These are phyloP conservation scores for Drosophila prolongata DNA, from an alignment of 2,888 invertebrate genomes.

Conservation along the genomic window DNA sequence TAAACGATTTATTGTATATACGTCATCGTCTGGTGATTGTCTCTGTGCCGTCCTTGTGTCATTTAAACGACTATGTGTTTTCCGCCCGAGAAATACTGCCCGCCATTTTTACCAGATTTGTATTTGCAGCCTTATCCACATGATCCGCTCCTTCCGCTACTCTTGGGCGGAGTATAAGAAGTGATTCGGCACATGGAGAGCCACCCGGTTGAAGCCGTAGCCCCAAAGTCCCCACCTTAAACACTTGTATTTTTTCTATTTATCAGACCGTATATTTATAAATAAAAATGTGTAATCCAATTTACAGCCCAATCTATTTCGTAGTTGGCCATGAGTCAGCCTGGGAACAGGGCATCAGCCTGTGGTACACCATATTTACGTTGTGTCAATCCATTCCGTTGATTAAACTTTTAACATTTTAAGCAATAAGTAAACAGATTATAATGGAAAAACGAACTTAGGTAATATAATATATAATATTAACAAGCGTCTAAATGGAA, in stretches of 20 bases:
- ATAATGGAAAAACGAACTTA: too few species aligned
- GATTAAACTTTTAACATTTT: background rate
- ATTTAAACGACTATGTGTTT: conserved; percentile 3
- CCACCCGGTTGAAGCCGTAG: conserved; percentile 23
- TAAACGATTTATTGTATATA: conserved; percentile 80
- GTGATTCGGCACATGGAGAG: conserved; percentile 45
- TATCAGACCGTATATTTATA: conserved; percentile 39
- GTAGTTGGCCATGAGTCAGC: conserved; percentile 21
- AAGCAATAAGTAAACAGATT: too few species aligned
- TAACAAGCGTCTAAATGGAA: too few species aligned
- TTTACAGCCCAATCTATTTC: conserved; percentile 44
- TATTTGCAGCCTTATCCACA: conserved; percentile 75
- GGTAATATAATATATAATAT: too few species aligned
- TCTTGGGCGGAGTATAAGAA: conserved; percentile 74
- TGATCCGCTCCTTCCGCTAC: conserved; percentile 77
- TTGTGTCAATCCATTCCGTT: background rate
- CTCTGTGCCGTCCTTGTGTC: conserved; percentile 28
- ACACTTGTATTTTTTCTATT: conserved; percentile 32
- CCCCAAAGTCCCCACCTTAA: conserved; percentile 25
- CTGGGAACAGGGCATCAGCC: conserved; percentile 7
- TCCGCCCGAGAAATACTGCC: conserved; percentile 13
- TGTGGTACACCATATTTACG: background rate
- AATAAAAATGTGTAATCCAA: conserved; percentile 44
- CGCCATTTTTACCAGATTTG: conserved; percentile 58
- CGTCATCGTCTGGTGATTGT: conserved; percentile 41